These are phyloP conservation scores for Clanis bilineata DNA, from an alignment of 2,888 invertebrate genomes.

Conservation along the genomic window DNA sequence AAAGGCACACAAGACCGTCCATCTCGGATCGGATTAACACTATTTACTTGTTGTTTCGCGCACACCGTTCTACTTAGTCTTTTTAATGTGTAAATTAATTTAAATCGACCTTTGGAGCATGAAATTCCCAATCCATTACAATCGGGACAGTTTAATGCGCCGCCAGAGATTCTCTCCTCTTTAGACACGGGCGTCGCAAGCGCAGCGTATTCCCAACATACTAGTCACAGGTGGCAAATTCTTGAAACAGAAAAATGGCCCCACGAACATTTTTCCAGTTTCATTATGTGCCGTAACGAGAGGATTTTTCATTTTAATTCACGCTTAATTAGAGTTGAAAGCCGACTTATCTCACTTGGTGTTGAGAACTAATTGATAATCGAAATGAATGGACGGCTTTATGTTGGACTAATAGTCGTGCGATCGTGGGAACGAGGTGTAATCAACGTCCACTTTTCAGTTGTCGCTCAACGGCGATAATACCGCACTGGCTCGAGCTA, in stretches of 20 bases:
- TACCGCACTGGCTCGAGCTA: slow-evolving; percentile 27
- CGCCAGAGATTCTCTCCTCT: slow-evolving; percentile 42
- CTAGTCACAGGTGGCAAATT: slow-evolving; percentile 58
- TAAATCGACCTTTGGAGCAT: slow-evolving; percentile 69
- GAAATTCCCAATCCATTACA: slow-evolving; percentile 75
- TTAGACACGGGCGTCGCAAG: slow-evolving; percentile 52
- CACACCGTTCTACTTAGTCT: slow-evolving; percentile 54
- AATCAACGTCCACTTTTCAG: slow-evolving; percentile 73
- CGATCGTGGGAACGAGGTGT: slow-evolving; percentile 58
- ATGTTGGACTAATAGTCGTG: slow-evolving; percentile 56
- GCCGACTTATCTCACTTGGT: slow-evolving; percentile 64
- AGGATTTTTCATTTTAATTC: slow-evolving; percentile 69
- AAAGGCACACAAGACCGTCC: slow-evolving; percentile 35
- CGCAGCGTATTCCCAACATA: slow-evolving; percentile 54
- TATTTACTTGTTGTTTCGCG: slow-evolving; percentile 62
- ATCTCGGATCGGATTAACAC: slow-evolving; percentile 61
- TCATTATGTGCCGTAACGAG: slow-evolving; percentile 58
- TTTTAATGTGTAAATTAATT: slow-evolving; percentile 77
- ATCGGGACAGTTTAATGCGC: slow-evolving; percentile 67
- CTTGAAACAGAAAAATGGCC: slow-evolving; percentile 58
- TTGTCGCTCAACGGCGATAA: slow-evolving; percentile 65
- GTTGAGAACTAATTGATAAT: slow-evolving; percentile 76
- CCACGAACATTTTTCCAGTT: slow-evolving; percentile 46
- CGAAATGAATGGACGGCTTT: slow-evolving; percentile 58
- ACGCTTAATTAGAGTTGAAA: slow-evolving; percentile 66